Evolutionary conservation across 2,113 vertebrate genomes (phyloP), one percentile per base, ranked within the genome.

Genomic region (Dipodomys ordii): DNA sequence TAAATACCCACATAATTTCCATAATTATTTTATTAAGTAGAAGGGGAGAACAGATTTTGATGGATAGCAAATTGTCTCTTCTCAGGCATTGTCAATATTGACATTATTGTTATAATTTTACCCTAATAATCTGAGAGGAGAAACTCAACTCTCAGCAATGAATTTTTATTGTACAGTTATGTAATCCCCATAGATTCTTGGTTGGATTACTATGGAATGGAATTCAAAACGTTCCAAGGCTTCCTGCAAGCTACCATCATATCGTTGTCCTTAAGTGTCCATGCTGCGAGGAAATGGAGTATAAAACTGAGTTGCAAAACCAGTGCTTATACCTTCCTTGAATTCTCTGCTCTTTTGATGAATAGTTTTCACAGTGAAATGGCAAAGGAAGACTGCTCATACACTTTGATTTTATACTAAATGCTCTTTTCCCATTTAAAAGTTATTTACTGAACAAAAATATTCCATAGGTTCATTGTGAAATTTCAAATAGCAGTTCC

Each of bases 251-350:
- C 18, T 6, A 12, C 49, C 49, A 49, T 88, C 15, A 0, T 53
- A 60, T 65, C 9, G 88, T 87, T 91, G 12, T 78, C 46, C 60
- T 57, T 88, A 57, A 35, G 10, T 73, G 73, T 64, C 44, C 15
- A 83, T 60, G 23, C n/a, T 84, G 4, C 87, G 68, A 83, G 77
- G 28, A 88, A 88, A 79, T 88, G 20, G 13, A 3, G 94, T 73
- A 73, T 64, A 76, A 85, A 93, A 91, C n/a, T 87, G 53, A 95
- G 39, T 72, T 81, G 79, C 35, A 92, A 94, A 88, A 77, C 23
- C n/a, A 88, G 32, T 68, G 7, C 20, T 53, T 82, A 16, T 20
- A 68, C 44, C 64, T 57, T 27, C 46, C 64, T 39, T 92, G 27
- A 91, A 46, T 72, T 71, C 2, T 72, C 57, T 57, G n/a, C 19